phyloP scores from a whole-genome alignment of 2,797 vertebrate species.

The Rhinophrynus dorsalis region DNA sequence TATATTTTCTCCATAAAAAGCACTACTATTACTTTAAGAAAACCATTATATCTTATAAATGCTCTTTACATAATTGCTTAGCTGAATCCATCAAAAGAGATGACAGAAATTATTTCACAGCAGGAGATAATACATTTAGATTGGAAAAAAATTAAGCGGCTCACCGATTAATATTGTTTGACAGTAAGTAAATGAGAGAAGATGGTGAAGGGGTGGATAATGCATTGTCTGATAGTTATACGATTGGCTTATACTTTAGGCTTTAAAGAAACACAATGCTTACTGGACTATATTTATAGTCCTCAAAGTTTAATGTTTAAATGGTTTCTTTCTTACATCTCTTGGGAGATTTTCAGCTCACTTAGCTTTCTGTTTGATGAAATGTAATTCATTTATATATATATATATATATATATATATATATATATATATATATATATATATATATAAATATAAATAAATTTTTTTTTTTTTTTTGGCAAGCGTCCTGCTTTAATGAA shows the following conservation, averaged over 20 bases:
- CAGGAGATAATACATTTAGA: slow-evolving; percentile 28
- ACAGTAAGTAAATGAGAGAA: background rate
- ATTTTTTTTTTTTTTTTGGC: too few species aligned
- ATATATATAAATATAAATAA: too few species aligned
- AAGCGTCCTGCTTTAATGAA: too few species aligned
- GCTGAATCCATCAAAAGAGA: slow-evolving; percentile 7
- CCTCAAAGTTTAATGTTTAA: slow-evolving; percentile 25
- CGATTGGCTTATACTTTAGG: slow-evolving; percentile 1
- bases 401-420: too few species aligned
- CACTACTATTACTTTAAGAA: too few species aligned
- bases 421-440: too few species aligned
- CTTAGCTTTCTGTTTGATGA: slow-evolving; percentile 18
- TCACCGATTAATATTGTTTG: slow-evolving; percentile 28
- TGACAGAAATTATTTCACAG: slow-evolving; percentile 30
- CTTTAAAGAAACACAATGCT: slow-evolving; percentile 7
- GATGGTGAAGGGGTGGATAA: background rate
- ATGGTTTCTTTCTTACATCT: slow-evolving; percentile 25
- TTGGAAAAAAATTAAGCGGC: slow-evolving; percentile 21
- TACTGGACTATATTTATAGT: slow-evolving; percentile 26
- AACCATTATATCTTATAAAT: background rate
- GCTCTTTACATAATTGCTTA: slow-evolving; percentile 16
- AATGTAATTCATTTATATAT: slow-evolving; percentile 25
- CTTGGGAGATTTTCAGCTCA: slow-evolving; percentile 22
- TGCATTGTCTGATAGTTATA: slow-evolving; percentile 29
- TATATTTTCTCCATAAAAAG: too few species aligned